Conservation (phyloP, 2,113 vertebrate species). For the Pterocles gutturalis region DNA sequence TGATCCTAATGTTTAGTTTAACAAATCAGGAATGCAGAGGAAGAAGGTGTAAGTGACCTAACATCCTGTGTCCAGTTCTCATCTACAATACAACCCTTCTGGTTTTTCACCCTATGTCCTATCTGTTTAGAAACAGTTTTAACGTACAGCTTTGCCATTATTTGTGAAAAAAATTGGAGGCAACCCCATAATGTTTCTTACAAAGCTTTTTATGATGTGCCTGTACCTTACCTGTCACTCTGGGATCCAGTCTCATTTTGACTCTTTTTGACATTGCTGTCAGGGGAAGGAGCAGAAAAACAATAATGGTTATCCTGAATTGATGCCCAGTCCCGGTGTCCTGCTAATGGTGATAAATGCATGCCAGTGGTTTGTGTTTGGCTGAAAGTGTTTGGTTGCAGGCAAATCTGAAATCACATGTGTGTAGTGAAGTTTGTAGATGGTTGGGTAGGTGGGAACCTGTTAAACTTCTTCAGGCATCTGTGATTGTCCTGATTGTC, state of each 20-base stretch:
- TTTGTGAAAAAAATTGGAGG: not conserved
- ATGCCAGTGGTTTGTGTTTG: not conserved
- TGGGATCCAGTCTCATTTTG: not conserved
- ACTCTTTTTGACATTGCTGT: not conserved
- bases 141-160: not conserved
- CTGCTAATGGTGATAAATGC: not conserved
- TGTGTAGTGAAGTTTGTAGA: rapidly evolving
- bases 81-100: not conserved
- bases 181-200: not conserved
- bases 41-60: not conserved
- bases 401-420: not conserved
- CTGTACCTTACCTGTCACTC: not conserved
- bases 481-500: not conserved
- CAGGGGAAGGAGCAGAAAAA: not conserved
- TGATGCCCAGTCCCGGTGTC: not conserved
- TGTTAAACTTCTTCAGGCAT: not conserved
- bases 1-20: not conserved
- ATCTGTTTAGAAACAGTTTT: not conserved
- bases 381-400: not conserved
- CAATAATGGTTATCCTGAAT: not conserved
- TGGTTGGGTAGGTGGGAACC: not conserved
- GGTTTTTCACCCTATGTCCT: not conserved
- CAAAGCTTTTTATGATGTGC: not conserved
- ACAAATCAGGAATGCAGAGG: not conserved
- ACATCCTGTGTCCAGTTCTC: not conserved